Percentiles rank a stretch among this genome's conserved stretches.
Conservation (phyloP, 1,140 invertebrate species). For the Theocolax elegans region DNA sequence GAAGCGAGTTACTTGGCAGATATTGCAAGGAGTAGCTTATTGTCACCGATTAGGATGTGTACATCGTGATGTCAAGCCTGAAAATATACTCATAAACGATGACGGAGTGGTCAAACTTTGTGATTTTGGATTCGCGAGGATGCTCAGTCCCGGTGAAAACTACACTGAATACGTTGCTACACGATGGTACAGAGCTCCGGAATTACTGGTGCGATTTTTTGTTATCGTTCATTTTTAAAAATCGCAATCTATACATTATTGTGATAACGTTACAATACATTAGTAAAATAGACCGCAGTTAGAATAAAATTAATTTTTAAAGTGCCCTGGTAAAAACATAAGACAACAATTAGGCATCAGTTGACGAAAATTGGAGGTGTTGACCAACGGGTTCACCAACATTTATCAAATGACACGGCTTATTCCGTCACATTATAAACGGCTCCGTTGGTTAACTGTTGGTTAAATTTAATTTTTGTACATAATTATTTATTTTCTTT, state of each 20-base stretch:
- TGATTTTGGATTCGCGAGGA: constrained; percentile 98
- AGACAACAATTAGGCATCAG: too few species aligned
- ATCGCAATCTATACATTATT: background rate
- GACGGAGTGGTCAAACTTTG: constrained; percentile 96
- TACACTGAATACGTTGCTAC: constrained; percentile 99
- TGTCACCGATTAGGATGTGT: constrained; percentile 97
- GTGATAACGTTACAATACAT: constrained; percentile 1
- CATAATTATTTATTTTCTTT: too few species aligned
- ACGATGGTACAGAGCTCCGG: constrained; percentile 96
- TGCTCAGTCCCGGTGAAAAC: constrained; percentile 96
- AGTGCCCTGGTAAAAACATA: too few species aligned
- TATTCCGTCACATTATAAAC: too few species aligned
- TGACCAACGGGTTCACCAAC: too few species aligned
- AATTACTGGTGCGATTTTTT: constrained; percentile 83
- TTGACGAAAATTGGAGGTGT: too few species aligned
- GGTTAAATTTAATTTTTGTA: too few species aligned
- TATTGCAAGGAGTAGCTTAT: constrained; percentile 93
- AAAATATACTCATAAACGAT: constrained; percentile 97
- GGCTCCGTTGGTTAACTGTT: too few species aligned
- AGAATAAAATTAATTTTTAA: too few species aligned
- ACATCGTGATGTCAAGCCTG: constrained; percentile 97
- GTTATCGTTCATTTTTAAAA: too few species aligned
- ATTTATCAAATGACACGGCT: too few species aligned
- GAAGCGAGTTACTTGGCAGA: constrained; percentile 95
- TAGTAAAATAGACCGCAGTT: background rate